Evolutionary conservation across 2,797 vertebrate genomes (phyloP).

Genomic region (Myotis pilosus): DNA sequence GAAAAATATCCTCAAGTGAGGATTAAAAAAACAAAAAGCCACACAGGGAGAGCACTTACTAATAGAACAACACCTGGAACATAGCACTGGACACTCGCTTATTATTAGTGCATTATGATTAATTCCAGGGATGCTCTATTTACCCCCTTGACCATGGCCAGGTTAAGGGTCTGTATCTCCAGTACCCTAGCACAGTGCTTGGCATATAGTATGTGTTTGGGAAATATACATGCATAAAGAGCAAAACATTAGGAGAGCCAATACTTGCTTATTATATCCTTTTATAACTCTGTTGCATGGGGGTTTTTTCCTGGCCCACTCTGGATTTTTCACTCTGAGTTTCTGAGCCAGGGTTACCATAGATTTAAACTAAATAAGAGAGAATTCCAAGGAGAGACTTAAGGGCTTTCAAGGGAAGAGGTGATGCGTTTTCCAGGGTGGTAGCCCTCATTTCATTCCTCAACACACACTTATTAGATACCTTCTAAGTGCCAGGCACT

Average conservation of each 20-base stretch:
- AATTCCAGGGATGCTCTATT: not conserved
- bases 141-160: fast-evolving
- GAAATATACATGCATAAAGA: not conserved
- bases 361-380: not conserved
- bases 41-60: no score
- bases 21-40: no score
- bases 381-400: not conserved
- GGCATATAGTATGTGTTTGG: not conserved
- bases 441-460: not conserved
- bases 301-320: not conserved
- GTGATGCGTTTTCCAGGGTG: not conserved
- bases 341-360: not conserved
- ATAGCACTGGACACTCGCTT: not conserved
- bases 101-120: not conserved
- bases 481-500: not conserved
- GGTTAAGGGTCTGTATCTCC: not conserved
- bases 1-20: no score
- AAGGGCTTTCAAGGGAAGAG: not conserved
- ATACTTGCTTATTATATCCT: not conserved
- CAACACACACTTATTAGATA: no score
- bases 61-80: not conserved
- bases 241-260: not conserved
- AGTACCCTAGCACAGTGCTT: not conserved
- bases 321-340: not conserved
- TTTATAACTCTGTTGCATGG: not conserved